Evolutionary conservation across 2,797 vertebrate species (phyloP).

Genomic region (Sebastiscus albofasciatus): DNA sequence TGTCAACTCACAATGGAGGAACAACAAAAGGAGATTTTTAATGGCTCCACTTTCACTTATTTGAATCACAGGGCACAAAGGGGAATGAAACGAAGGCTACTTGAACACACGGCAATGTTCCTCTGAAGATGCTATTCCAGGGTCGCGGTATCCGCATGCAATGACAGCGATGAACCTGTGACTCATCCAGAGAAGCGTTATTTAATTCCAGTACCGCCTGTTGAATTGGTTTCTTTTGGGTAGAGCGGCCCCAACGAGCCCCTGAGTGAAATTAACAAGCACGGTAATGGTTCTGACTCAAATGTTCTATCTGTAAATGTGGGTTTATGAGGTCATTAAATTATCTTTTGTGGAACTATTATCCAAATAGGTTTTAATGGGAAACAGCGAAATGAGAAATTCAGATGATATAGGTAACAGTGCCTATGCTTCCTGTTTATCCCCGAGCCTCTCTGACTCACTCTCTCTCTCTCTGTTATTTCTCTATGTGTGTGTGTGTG

Average conservation of each 20-base stretch:
- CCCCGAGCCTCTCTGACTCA: background rate
- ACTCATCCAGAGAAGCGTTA: constrained; percentile 42
- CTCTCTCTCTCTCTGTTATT: background rate
- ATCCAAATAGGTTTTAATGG: constrained; percentile 24
- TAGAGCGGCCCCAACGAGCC: background rate
- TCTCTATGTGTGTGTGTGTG: background rate
- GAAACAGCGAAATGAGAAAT: constrained; percentile 32
- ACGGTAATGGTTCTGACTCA: constrained; percentile 43
- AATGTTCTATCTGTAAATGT: constrained; percentile 12
- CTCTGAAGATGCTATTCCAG: background rate
- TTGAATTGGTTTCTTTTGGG: constrained; percentile 23
- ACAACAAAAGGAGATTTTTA: constrained; percentile 13
- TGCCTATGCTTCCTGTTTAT: constrained; percentile 12
- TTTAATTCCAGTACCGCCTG: constrained; percentile 25
- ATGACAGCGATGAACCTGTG: background rate
- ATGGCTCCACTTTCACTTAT: constrained; percentile 3
- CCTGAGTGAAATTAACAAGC: constrained; percentile 36
- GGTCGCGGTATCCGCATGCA: background rate
- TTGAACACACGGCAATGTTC: background rate
- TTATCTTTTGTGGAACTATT: constrained; percentile 26
- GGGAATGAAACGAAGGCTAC: constrained; percentile 13
- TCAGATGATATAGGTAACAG: constrained; percentile 10
- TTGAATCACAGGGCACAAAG: background rate
- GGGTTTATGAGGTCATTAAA: constrained; percentile 38
- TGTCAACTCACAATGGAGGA: background rate